Evolutionary conservation across 2,113 vertebrate genomes (phyloP).

Genomic region (Chlamydotis undulata): DNA sequence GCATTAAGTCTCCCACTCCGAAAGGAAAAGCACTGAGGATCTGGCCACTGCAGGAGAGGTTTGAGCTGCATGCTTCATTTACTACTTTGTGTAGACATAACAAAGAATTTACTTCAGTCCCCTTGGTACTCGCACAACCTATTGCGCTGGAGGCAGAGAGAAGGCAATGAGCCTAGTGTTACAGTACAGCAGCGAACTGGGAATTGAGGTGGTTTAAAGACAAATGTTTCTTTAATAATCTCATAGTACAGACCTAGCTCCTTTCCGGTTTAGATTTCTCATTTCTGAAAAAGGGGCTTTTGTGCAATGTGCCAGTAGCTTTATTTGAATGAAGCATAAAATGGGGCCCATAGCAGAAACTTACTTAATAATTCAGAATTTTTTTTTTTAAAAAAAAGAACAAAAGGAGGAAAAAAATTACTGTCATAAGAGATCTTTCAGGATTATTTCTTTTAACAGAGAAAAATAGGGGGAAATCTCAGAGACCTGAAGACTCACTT

Average conservation of each 20-base stretch:
- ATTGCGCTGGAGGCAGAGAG: neutral
- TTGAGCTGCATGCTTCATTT: conserved; percentile 55
- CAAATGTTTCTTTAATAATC: neutral
- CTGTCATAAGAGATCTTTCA: neutral
- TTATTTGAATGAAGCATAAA: neutral
- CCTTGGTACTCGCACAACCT: neutral
- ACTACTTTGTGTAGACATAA: conserved; percentile 53
- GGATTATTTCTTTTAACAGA: neutral
- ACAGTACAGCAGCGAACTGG: neutral
- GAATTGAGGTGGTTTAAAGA: neutral
- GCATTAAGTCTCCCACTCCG: neutral
- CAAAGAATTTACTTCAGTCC: conserved; percentile 50
- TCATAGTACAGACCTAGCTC: neutral
- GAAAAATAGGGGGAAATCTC: neutral
- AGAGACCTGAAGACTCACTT: neutral
- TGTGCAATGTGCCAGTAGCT: neutral
- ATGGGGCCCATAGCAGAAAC: neutral
- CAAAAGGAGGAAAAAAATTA: neutral
- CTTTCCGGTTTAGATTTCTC: neutral
- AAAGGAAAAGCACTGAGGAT: neutral
- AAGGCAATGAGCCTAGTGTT: neutral
- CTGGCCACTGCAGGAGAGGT: neutral
- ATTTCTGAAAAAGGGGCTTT: neutral
- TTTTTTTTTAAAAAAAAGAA: neutral
- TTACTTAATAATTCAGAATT: neutral